Conservation (phyloP, 2,888 invertebrate species). For the Lymantria dispar region DNA sequence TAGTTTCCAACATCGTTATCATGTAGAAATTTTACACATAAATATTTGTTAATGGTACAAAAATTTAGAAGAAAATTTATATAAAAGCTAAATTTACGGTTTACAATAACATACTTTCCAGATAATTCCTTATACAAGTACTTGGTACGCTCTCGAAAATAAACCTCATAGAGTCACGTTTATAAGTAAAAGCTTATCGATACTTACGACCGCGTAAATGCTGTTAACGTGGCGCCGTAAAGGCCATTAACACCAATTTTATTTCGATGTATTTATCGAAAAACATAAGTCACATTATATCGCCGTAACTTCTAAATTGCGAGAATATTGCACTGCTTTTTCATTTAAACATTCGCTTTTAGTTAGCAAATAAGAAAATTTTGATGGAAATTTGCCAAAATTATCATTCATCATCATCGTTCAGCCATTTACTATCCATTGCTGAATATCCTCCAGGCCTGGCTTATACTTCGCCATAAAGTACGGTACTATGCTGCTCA, state of each 20-base stretch:
- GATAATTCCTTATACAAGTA: not conserved
- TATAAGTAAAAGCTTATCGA: constrained; percentile 33
- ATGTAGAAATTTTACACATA: too few species aligned
- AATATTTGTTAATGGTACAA: too few species aligned
- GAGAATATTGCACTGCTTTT: not conserved
- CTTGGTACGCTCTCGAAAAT: constrained; percentile 4
- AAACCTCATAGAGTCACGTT: constrained; percentile 20
- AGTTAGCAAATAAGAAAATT: not conserved
- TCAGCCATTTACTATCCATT: too few species aligned
- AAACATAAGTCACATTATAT: constrained; percentile 17
- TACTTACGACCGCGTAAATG: constrained; percentile 28
- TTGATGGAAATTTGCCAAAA: too few species aligned
- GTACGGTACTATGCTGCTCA: too few species aligned
- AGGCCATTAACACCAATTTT: constrained; percentile 33
- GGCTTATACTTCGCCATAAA: too few species aligned
- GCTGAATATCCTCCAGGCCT: too few species aligned
- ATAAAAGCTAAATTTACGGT: not conserved
- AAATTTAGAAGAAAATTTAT: too few species aligned
- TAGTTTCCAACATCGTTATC: too few species aligned
- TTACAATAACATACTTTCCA: not conserved
- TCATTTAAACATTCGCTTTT: not conserved
- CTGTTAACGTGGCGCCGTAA: constrained; percentile 32
- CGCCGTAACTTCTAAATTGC: not conserved
- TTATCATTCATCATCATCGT: too few species aligned
- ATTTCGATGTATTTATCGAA: constrained; percentile 33